Evolutionary conservation across 2,888 invertebrate species (phyloP).

Genomic region (Drosophila meridiana): DNA sequence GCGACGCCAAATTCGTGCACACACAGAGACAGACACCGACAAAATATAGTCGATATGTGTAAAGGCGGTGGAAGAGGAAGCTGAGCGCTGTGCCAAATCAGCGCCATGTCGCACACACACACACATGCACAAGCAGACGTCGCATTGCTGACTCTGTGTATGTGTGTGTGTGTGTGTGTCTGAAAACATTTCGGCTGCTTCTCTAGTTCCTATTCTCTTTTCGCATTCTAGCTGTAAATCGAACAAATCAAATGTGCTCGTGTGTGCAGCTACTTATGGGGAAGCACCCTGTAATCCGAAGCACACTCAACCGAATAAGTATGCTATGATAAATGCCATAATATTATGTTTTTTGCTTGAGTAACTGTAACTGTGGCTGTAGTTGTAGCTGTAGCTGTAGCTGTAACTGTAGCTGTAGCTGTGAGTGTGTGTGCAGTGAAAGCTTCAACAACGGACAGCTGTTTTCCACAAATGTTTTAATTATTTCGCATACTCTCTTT

Average conservation of each 20-base stretch:
- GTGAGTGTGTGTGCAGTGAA: not conserved
- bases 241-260: not conserved
- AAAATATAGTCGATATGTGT: not conserved
- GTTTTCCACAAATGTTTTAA: not conserved
- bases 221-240: conserved; percentile 18
- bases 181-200: conserved; percentile 21
- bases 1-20: conserved; percentile 32
- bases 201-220: conserved; percentile 15
- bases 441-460: not conserved
- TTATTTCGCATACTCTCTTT: not conserved
- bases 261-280: not conserved
- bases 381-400: too few relatives aligned
- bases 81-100: conserved; percentile 23
- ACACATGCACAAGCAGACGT: not conserved
- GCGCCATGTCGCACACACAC: conserved; percentile 15
- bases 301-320: conserved; percentile 18
- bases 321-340: conserved; percentile 14
- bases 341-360: not conserved
- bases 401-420: not conserved
- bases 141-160: not conserved
- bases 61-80: not conserved
- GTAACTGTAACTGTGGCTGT: not conserved
- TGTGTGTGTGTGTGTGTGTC: not conserved
- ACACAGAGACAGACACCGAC: not conserved
- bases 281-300: conserved; percentile 3